Evolutionary conservation across 2,797 vertebrate species (phyloP), one percentile per base, ranked within the genome.

Genomic region (Paguma larvata): DNA sequence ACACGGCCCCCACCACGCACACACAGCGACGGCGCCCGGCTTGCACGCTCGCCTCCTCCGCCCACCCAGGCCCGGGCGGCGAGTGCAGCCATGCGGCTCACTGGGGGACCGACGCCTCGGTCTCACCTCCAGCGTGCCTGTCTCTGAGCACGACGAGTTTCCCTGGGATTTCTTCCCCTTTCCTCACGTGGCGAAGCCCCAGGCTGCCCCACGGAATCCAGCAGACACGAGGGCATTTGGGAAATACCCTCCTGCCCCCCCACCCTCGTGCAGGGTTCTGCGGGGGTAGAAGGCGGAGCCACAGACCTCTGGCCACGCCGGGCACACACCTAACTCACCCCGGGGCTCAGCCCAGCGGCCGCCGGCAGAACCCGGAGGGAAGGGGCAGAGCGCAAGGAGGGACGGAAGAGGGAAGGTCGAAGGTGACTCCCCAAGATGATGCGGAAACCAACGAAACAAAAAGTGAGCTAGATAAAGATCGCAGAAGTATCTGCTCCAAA

Each of bases 71-170:
- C 4, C 16, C 10, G 3, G 34, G 62, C 62, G 44, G 16, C 2
- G 30, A 32, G 75, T 21, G 4, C 16, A 1, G 75, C 46, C 48
- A 0, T 8, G 3, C 1, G 32, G 63, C 44, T 14, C 1, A 65
- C 32, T 0, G 1, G 21, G 6, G 7, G 13, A 1, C 3, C 13
- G 48, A 21, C 46, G 0, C 1, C 65, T 63, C 19, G 0, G 6
- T 8, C 62, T 48, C 46, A 0, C 1, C 56, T 63, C 18, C 8
- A 14, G 1, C 6, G 3, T 3, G 1, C 14, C 14, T 21, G 8
- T 14, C 63, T 63, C 48, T 6, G 1, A 51, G 59, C 0, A 0
- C 2, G 1, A 3, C 4, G 3, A 16, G 21, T 10, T 4, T 23
- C 38, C 19, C 6, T 18, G 78, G 21, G 1, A 1, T 38, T 13